These are phyloP conservation scores for Archips xylosteana DNA, from an alignment of 2,888 invertebrate species.

Conservation along the genomic window DNA sequence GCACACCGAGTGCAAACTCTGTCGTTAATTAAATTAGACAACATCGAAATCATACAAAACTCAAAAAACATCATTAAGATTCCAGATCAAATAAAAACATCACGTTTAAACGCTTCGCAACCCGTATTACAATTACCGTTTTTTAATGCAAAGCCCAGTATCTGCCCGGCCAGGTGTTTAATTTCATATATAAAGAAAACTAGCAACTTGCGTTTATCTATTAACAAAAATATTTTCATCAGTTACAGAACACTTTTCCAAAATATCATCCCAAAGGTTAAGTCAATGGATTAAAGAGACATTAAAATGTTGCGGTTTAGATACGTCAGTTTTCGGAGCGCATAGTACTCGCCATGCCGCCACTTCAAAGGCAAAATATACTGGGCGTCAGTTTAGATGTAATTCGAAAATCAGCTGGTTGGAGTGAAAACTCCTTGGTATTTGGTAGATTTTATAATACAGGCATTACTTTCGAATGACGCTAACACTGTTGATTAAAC, in stretches of 20 bases:
- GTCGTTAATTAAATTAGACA: background rate
- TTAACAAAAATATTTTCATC: background rate
- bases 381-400: slow-evolving; percentile 45
- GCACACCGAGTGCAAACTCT: background rate
- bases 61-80: background rate
- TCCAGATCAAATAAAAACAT: slow-evolving; percentile 1
- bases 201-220: background rate
- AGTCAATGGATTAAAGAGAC: slow-evolving; percentile 8
- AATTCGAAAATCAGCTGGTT: slow-evolving; percentile 46
- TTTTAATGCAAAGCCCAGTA: background rate
- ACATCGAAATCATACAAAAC: background rate
- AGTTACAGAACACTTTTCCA: background rate
- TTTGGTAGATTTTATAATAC: slow-evolving; percentile 47
- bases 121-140: background rate
- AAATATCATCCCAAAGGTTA: background rate
- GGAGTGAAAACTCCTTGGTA: slow-evolving; percentile 42
- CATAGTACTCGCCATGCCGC: slow-evolving; percentile 45
- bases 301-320: slow-evolving; percentile 38
- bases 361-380: slow-evolving; percentile 45
- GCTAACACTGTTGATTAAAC: background rate
- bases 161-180: background rate
- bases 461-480: background rate
- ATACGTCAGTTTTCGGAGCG: slow-evolving; percentile 30
- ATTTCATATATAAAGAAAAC: background rate
- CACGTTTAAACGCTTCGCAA: background rate